Evolutionary conservation across 2,888 invertebrate genomes (phyloP).

Genomic region (Lasioglossum marginatum): DNA sequence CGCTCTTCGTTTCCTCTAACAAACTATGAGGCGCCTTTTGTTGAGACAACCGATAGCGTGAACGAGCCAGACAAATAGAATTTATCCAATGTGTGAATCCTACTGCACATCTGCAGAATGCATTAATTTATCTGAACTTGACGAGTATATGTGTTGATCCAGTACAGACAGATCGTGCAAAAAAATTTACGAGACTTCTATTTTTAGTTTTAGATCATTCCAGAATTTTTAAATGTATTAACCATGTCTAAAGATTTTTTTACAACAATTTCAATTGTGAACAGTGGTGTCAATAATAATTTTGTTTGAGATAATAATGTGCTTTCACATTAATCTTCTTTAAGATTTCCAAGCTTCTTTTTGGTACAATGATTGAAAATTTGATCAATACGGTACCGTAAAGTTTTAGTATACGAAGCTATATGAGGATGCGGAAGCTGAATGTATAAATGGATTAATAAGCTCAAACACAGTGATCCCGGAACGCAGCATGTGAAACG

Average conservation of each 20-base stretch:
- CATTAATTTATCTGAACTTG: background rate
- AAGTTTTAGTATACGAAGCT: background rate
- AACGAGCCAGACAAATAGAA: background rate
- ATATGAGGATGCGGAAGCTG: too few species aligned
- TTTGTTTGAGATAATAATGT: too few species aligned
- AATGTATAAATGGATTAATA: background rate
- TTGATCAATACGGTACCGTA: too few species aligned
- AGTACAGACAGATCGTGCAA: background rate
- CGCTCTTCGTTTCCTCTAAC: background rate
- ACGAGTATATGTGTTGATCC: background rate
- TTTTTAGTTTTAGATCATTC: too few species aligned
- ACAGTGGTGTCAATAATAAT: too few species aligned
- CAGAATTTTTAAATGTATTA: too few species aligned
- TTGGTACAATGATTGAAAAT: too few species aligned
- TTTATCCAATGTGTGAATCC: background rate
- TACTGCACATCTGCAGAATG: background rate
- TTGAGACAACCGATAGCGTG: background rate
- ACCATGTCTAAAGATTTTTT: too few species aligned
- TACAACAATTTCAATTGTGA: too few species aligned
- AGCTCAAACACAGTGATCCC: background rate
- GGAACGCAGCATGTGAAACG: background rate
- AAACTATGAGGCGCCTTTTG: background rate
- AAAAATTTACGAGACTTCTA: too few species aligned
- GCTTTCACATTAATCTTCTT: too few species aligned
- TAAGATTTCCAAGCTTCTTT: too few species aligned